Base-by-base conservation (phyloP, 2,888 invertebrate species). In the Cotesia congregata region DNA sequence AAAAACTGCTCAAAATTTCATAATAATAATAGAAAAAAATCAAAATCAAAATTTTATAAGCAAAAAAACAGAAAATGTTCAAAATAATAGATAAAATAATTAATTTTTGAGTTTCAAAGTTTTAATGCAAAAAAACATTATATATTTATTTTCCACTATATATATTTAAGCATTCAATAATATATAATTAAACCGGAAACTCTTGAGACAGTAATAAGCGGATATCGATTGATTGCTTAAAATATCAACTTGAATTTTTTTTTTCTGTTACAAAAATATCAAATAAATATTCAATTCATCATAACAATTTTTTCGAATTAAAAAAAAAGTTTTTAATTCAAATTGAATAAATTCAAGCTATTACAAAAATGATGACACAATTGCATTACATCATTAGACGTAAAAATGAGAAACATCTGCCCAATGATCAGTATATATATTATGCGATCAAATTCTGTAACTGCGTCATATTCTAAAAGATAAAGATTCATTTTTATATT, bases 171-270 rank as follows among this genome's bases (percentile, higher is more conserved):
- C 30, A 30, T 30, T 30, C 30, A 30, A 30, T 30, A 30, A 1
- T n/a, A 5, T 59, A 38, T 6, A 15, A 12, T 69, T 17, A 50
- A 80, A 77, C 80, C 78, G 82, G 81, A 83, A 82, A 78, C 72
- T 72, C 81, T 78, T 78, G 75, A 80, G 80, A 79, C 79, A 41
- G 69, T 77, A 78, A 77, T 75, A 78, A 83, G 81, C 82, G 82
- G 81, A 83, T 82, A 82, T 83, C 81, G 82, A 83, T 83, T 84
- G 82, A 83, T 82, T 82, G 80, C 78, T 81, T 71, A 64, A 83
- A 81, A 84, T 83, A 82, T 81, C 80, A 80, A 81, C 82, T 12
- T 50, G 30, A 2, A 30, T 30, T 30, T 30, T 30, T 30, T 30
- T 30, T 30, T 30, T 1, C 30, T 30, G 30, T 30, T 30, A 30